Percentiles rank a stretch among this genome's conserved stretches.
Conservation (phyloP, 1,140 invertebrate species). For the Diorhabda elongata region DNA sequence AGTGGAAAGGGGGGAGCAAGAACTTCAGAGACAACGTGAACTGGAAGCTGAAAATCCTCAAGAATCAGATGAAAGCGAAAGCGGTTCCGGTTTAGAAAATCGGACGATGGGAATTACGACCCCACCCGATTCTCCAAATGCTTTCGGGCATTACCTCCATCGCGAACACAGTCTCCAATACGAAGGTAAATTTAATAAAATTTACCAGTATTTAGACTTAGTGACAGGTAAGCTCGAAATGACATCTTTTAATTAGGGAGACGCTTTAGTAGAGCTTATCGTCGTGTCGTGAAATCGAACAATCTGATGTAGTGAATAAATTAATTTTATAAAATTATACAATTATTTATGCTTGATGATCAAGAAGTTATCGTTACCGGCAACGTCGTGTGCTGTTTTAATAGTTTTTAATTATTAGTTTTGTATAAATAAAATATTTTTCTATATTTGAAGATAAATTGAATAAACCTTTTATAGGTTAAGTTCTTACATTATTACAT, state of each 20-base stretch:
- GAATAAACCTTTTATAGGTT: no score
- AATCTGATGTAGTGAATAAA: no score
- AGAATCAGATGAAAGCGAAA: slow-evolving; percentile 64
- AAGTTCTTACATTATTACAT: no score
- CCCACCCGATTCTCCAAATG: slow-evolving; percentile 84
- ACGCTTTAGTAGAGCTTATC: slow-evolving; percentile 16
- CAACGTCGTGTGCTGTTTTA: no score
- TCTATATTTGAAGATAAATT: no score
- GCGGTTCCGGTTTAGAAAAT: slow-evolving; percentile 60
- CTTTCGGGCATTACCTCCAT: slow-evolving; percentile 49
- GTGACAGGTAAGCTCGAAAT: slow-evolving; percentile 32
- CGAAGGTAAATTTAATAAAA: slow-evolving; percentile 48
- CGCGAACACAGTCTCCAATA: slow-evolving; percentile 60
- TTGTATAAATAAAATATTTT: no score
- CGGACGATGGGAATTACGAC: slow-evolving; percentile 57
- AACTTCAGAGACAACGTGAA: slow-evolving; percentile 47
- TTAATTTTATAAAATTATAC: no score
- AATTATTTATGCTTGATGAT: no score
- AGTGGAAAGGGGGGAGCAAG: slow-evolving; percentile 44
- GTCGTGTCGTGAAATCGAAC: not conserved
- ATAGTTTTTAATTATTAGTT: no score
- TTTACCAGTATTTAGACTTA: slow-evolving; percentile 32
- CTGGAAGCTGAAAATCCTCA: slow-evolving; percentile 57
- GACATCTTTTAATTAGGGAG: slow-evolving; percentile 1
- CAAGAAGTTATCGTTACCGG: no score